These are phyloP conservation scores for Ascaphus truei DNA, from an alignment of 2,113 vertebrate species.

Conservation along the genomic window DNA sequence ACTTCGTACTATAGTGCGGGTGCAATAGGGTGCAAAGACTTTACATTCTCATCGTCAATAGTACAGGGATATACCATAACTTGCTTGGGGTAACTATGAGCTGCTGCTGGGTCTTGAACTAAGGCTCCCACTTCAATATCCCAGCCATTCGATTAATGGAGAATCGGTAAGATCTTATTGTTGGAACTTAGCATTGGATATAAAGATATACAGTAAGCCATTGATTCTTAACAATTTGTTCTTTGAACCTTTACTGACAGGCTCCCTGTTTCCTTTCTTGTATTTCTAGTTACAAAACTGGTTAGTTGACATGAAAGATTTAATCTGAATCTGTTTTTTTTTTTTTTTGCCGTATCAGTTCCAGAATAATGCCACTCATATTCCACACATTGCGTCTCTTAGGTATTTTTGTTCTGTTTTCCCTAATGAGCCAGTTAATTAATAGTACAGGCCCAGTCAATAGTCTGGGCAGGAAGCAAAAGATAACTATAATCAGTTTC, in stretches of 20 bases:
- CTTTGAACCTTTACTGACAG: slow-evolving; percentile 15
- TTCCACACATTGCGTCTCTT: not conserved
- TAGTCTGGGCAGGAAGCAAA: not conserved
- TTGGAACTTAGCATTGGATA: too few relatives aligned
- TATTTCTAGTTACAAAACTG: slow-evolving; percentile 11
- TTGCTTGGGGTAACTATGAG: too few relatives aligned
- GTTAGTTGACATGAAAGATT: slow-evolving; percentile 19
- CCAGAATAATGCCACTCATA: slow-evolving; percentile 10
- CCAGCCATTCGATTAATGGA: too few relatives aligned
- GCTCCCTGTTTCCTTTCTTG: not conserved
- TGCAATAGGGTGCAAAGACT: too few relatives aligned
- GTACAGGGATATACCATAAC: too few relatives aligned
- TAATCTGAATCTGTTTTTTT: not conserved
- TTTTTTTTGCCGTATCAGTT: not conserved
- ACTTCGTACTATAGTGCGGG: too few relatives aligned
- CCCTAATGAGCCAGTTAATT: slow-evolving; percentile 14
- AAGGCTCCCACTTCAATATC: too few relatives aligned
- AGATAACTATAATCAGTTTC: slow-evolving; percentile 18
- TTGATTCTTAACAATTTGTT: not conserved
- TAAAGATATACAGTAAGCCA: too few relatives aligned
- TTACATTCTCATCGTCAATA: too few relatives aligned
- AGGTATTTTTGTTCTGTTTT: not conserved
- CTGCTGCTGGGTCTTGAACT: too few relatives aligned
- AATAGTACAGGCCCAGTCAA: not conserved
- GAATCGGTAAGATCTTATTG: too few relatives aligned